A percentile compares a stretch with the other conserved stretches of the same genome.
Evolutionary conservation across 2,113 vertebrate species (phyloP).

Genomic region (Petroica traversi): DNA sequence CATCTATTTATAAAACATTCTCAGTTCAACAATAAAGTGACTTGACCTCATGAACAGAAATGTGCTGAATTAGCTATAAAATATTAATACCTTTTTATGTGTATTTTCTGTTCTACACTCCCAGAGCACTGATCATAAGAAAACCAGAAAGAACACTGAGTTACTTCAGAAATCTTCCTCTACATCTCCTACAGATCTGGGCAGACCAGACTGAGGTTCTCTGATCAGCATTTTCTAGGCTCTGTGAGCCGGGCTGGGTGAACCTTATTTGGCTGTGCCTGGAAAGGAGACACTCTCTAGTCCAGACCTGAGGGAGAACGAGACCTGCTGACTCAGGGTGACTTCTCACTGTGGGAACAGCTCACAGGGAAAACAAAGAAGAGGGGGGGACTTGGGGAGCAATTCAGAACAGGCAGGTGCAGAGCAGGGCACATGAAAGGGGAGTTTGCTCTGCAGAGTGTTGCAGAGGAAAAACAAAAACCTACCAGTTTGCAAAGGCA

Average conservation of each 20-base stretch:
- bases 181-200: not conserved
- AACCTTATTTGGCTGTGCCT: not conserved
- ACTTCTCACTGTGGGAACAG: not conserved
- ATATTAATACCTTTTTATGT: not conserved
- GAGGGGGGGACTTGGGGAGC: not conserved
- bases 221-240: not conserved
- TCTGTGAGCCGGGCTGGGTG: not conserved
- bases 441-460: not conserved
- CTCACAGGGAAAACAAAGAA: not conserved
- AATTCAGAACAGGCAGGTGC: not conserved
- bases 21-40: constrained; percentile 3
- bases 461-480: not conserved
- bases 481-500: not conserved
- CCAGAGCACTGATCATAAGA: not conserved
- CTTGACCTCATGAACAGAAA: not conserved
- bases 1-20: constrained; percentile 6
- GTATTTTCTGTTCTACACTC: not conserved
- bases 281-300: not conserved
- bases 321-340: not conserved
- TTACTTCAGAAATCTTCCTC: not conserved
- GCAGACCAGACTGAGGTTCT: not conserved
- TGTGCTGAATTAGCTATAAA: not conserved
- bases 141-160: not conserved
- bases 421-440: not conserved
- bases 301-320: not conserved